A percentile compares a stretch with the other conserved stretches of the same genome.
These are phyloP conservation scores for Andrena haemorrhoa DNA, from an alignment of 2,888 invertebrate genomes.

Conservation along the genomic window DNA sequence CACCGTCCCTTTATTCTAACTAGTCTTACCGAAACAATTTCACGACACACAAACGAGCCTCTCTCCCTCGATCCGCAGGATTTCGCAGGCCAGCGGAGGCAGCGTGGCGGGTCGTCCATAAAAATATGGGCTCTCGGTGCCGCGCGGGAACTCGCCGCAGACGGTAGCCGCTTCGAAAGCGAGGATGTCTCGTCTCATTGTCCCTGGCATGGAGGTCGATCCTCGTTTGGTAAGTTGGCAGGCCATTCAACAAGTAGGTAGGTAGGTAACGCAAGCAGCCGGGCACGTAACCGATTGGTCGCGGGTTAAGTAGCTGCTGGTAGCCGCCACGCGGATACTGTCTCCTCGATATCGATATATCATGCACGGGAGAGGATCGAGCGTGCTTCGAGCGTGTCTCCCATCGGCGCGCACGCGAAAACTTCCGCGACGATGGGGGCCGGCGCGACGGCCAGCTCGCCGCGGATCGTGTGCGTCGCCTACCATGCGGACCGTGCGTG, in stretches of 20 bases:
- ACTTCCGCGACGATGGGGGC: conserved; percentile 24
- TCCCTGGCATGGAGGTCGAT: conserved; percentile 59
- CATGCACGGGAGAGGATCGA: conserved; percentile 20
- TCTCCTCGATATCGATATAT: conserved; percentile 51
- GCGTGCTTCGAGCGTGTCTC: conserved; percentile 22
- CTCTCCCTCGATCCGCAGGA: not conserved
- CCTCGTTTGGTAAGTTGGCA: conserved; percentile 45
- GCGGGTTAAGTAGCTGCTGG: conserved; percentile 54
- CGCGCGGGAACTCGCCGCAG: conserved; percentile 5
- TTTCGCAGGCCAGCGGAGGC: not conserved
- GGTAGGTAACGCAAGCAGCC: conserved; percentile 59
- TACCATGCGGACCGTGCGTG: conserved; percentile 7
- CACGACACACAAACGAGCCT: not conserved
- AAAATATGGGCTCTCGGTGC: not conserved
- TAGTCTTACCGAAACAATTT: not conserved
- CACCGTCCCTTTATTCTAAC: too few species aligned
- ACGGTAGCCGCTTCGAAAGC: conserved; percentile 46
- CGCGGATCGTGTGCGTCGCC: conserved; percentile 2
- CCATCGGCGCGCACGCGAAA: conserved; percentile 11
- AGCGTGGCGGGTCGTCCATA: not conserved
- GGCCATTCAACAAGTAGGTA: conserved; percentile 54
- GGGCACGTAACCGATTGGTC: conserved; percentile 57
- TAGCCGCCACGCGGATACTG: conserved; percentile 49
- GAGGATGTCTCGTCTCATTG: conserved; percentile 57
- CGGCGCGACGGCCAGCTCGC: conserved; percentile 19